phyloP scores from a whole-genome alignment of 2,888 invertebrate genomes.

The Ferdinandea cuprea region DNA sequence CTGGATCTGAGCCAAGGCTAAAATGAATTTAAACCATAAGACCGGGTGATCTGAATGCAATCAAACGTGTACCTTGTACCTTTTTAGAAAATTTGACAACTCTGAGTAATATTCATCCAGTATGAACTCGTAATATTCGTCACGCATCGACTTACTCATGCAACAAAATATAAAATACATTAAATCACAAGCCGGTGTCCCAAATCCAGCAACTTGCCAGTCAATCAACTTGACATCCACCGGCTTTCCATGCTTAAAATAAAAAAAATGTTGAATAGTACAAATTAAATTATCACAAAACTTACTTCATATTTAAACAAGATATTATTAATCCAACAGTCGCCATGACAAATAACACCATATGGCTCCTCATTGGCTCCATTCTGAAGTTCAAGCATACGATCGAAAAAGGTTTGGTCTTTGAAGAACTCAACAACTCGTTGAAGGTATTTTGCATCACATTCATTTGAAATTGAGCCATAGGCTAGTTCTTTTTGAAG shows the following conservation, averaged over 20 bases:
- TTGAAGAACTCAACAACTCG: constrained; percentile 75
- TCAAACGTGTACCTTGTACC: constrained; percentile 75
- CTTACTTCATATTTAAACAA: constrained; percentile 77
- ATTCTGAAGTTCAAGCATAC: constrained; percentile 75
- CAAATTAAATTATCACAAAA: not conserved
- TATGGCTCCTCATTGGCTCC: constrained; percentile 79
- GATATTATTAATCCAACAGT: constrained; percentile 82
- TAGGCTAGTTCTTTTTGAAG: constrained; percentile 76
- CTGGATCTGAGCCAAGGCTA: constrained; percentile 78
- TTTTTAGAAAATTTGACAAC: constrained; percentile 76
- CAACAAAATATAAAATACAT: constrained; percentile 80
- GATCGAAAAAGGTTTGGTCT: constrained; percentile 75
- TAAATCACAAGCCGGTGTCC: constrained; percentile 80
- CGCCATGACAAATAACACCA: constrained; percentile 81
- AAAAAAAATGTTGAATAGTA: not conserved
- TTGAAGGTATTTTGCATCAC: constrained; percentile 66
- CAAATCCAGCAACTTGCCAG: constrained; percentile 81
- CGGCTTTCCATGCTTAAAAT: constrained; percentile 69
- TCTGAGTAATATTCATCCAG: constrained; percentile 78
- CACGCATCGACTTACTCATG: constrained; percentile 78
- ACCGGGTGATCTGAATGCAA: constrained; percentile 74
- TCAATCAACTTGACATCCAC: constrained; percentile 79
- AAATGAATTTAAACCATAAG: constrained; percentile 76
- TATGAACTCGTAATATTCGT: constrained; percentile 76
- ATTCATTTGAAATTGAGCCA: not conserved